phyloP scores from a whole-genome alignment of 2,888 invertebrate species.

The Aleiodes leptofemur region DNA sequence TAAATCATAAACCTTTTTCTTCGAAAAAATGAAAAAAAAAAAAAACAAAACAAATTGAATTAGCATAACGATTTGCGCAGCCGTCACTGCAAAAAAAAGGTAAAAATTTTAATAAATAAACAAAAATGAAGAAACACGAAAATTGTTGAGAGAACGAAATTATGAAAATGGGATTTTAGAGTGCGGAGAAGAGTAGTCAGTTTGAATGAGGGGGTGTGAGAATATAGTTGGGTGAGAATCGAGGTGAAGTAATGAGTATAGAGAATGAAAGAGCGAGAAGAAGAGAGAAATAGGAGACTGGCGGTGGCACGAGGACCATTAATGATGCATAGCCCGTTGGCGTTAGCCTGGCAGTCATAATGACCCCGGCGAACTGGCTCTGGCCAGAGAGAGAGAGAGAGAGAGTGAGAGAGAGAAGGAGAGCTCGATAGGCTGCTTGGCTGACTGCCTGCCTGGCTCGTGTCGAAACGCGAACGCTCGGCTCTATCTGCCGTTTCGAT shows the following conservation, averaged over 20 bases:
- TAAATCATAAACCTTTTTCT: too few relatives aligned
- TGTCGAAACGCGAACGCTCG: constrained; percentile 18
- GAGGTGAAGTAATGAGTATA: not conserved
- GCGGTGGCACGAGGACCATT: constrained; percentile 63
- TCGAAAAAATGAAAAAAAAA: too few relatives aligned
- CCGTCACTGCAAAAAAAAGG: too few relatives aligned
- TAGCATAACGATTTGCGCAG: too few relatives aligned
- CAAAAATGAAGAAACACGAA: too few relatives aligned
- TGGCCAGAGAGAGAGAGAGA: constrained; percentile 50
- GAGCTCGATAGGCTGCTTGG: constrained; percentile 55
- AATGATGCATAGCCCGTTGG: constrained; percentile 69
- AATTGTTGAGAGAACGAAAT: not conserved
- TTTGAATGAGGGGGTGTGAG: too few relatives aligned
- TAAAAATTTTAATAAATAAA: too few relatives aligned
- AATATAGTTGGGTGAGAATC: too few relatives aligned
- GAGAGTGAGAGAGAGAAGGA: constrained; percentile 24
- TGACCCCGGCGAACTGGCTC: constrained; percentile 65
- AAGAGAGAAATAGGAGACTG: constrained; percentile 45
- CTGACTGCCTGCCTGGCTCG: constrained; percentile 38
- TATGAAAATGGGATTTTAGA: constrained; percentile 6
- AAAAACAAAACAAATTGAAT: too few relatives aligned
- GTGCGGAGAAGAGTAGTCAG: too few relatives aligned
- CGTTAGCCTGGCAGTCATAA: constrained; percentile 68
- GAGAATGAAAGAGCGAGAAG: constrained; percentile 50
- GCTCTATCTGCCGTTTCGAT: not conserved